Evolutionary conservation across 2,888 invertebrate genomes (phyloP), one percentile per base, ranked within the genome.

Genomic region (Acleris emargana): DNA sequence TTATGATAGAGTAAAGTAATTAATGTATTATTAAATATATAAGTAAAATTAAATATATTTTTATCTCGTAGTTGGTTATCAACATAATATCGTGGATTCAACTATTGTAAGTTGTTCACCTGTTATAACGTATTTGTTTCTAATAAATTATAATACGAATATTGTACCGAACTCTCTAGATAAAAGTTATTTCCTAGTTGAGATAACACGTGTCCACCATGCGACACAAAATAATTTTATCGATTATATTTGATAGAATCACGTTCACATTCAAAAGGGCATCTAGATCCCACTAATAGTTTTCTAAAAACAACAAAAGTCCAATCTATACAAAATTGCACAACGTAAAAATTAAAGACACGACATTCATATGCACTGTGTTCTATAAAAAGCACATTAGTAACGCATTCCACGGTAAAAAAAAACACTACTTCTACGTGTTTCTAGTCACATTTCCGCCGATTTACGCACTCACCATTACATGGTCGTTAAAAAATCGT

Each of bases 391-490:
- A 79, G 81, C 80, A 76, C 77, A 67, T 67, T 69, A 42, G 69
- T 70, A 68, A 71, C 58, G 77, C 83, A 85, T 83, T 83, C 76
- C 81, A 79, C 77, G 72, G 68, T 67, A 71, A 74, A 18, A 55
- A 69, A 73, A 74, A 62, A 73, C 77, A 75, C 77, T 79, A 82
- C 74, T 51, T 62, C 75, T 78, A 82, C 66, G 73, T 68, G 69
- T 71, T 49, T 70, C 76, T 79, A 79, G 72, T 80, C 80, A 79
- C 78, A 82, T 79, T 82, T 79, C 77, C 67, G 55, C 62, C 69
- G 68, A 74, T 73, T 75, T 68, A 71, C 75, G 71, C 77, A 90
- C 91, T 91, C 89, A 91, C 90, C 90, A 91, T 89, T 83, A 90
- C 91, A 90, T 90, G 82, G 78, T 80, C 76, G 81, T 73, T 72